Percentiles rank a stretch among this genome's conserved stretches.
phyloP scores from a whole-genome alignment of 2,797 vertebrate genomes.

The Hyperoplus immaculatus region DNA sequence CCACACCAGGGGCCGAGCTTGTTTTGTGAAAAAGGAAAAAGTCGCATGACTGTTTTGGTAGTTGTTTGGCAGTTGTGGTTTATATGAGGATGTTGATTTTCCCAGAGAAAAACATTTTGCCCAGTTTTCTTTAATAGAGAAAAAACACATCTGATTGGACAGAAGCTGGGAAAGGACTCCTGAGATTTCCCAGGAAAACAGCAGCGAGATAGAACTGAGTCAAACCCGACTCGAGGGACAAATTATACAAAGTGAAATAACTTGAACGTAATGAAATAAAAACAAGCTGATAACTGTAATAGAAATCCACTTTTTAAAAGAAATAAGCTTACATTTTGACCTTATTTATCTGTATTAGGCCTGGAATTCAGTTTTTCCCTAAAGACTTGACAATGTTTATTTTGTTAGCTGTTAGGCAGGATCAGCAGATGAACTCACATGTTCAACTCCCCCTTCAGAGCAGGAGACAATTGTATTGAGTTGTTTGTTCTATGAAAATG shows the following conservation, averaged over 20 bases:
- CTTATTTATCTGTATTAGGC: neutral
- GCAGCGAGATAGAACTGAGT: slow-evolving; percentile 4
- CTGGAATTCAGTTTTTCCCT: slow-evolving; percentile 1
- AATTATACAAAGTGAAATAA: neutral
- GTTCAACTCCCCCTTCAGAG: slow-evolving; percentile 8
- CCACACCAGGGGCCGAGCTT: slow-evolving; percentile 50
- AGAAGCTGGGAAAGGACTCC: slow-evolving; percentile 77
- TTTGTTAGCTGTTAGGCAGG: neutral
- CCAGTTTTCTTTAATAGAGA: slow-evolving; percentile 61
- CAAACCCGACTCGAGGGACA: neutral
- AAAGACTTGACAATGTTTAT: neutral
- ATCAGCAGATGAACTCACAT: slow-evolving; percentile 12
- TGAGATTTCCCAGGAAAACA: slow-evolving; percentile 58
- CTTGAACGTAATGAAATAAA: neutral
- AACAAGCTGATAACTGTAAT: neutral
- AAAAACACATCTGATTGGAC: slow-evolving; percentile 73
- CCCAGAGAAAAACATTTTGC: slow-evolving; percentile 69
- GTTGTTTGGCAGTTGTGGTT: slow-evolving; percentile 66
- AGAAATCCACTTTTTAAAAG: neutral
- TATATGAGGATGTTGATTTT: slow-evolving; percentile 71
- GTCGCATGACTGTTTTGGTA: slow-evolving; percentile 61
- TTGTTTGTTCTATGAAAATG: slow-evolving; percentile 28
- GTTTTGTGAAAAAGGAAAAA: slow-evolving; percentile 77
- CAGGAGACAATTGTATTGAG: neutral
- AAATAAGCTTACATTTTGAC: neutral